phyloP scores from a whole-genome alignment of 1,140 invertebrate genomes.

The Coboldia fuscipes region DNA sequence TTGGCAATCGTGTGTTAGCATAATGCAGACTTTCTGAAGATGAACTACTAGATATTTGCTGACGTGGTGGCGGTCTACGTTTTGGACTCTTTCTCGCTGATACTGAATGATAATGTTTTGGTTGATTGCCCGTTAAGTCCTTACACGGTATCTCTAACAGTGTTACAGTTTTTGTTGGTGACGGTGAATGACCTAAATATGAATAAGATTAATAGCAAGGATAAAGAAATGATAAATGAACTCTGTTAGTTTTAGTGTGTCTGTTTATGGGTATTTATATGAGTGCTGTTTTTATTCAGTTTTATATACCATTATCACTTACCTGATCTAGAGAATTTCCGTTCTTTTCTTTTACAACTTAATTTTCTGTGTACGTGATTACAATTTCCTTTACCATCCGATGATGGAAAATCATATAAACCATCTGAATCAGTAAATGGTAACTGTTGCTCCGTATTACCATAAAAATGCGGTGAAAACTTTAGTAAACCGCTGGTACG shows the following conservation, averaged over 20 bases:
- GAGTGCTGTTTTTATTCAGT: too few species aligned
- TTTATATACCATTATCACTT: constrained; percentile 5
- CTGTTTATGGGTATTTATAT: too few species aligned
- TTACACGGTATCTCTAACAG: constrained; percentile 26
- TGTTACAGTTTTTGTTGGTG: constrained; percentile 18
- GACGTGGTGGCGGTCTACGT: constrained; percentile 18
- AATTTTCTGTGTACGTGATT: constrained; percentile 32
- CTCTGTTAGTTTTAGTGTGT: too few species aligned
- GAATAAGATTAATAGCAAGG: background rate
- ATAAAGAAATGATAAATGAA: background rate
- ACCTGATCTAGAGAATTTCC: constrained; percentile 18
- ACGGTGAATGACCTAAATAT: background rate
- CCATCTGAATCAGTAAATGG: constrained; percentile 55
- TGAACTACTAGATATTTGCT: constrained; percentile 23
- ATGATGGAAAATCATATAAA: constrained; percentile 52
- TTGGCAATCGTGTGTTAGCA: too few species aligned
- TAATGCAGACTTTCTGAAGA: constrained; percentile 27
- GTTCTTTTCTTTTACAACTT: constrained; percentile 25
- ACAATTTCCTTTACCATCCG: constrained; percentile 29
- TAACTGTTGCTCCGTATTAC: constrained; percentile 30
- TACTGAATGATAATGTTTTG: constrained; percentile 15
- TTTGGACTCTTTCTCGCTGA: constrained; percentile 25
- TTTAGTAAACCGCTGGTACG: constrained; percentile 30
- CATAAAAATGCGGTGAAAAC: constrained; percentile 46
- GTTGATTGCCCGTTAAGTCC: constrained; percentile 25